A percentile compares a stretch with the other conserved stretches of the same genome.
These are phyloP conservation scores for Onthophagus taurus DNA, from an alignment of 1,140 invertebrate genomes.

Conservation along the genomic window DNA sequence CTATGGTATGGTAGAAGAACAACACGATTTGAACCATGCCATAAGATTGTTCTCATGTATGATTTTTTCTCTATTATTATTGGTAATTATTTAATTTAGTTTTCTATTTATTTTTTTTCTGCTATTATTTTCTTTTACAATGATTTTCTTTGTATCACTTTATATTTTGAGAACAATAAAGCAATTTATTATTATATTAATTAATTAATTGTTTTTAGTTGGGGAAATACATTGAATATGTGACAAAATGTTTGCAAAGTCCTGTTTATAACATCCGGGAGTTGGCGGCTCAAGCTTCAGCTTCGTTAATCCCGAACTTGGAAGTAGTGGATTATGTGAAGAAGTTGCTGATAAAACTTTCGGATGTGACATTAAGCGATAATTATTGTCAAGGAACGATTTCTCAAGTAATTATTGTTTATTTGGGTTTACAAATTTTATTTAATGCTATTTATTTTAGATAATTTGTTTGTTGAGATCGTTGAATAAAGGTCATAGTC, in stretches of 20 bases:
- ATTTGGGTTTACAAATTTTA: conserved; percentile 4
- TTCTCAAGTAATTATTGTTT: conserved; percentile 39
- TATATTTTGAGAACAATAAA: too few species aligned
- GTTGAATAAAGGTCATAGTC: not conserved
- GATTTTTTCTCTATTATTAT: too few species aligned
- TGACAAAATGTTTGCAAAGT: conserved; percentile 45
- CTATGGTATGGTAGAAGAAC: too few species aligned
- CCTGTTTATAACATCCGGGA: conserved; percentile 53
- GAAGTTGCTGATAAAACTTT: conserved; percentile 31
- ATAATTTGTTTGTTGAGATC: conserved; percentile 2
- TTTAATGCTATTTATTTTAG: conserved; percentile 7
- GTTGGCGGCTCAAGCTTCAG: conserved; percentile 55
- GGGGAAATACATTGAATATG: conserved; percentile 37
- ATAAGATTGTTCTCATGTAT: too few species aligned
- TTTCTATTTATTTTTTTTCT: too few species aligned
- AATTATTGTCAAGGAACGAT: conserved; percentile 46
- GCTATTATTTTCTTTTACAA: too few species aligned
- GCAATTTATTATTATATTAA: too few species aligned
- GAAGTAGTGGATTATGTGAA: conserved; percentile 28
- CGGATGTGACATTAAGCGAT: conserved; percentile 27
- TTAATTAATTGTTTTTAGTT: conserved; percentile 32
- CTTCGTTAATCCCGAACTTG: conserved; percentile 46
- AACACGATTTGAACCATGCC: too few species aligned
- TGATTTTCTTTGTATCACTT: too few species aligned
- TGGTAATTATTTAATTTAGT: too few species aligned